Conservation (phyloP, 1,140 invertebrate species). For the Acromyrmex charruanus region DNA sequence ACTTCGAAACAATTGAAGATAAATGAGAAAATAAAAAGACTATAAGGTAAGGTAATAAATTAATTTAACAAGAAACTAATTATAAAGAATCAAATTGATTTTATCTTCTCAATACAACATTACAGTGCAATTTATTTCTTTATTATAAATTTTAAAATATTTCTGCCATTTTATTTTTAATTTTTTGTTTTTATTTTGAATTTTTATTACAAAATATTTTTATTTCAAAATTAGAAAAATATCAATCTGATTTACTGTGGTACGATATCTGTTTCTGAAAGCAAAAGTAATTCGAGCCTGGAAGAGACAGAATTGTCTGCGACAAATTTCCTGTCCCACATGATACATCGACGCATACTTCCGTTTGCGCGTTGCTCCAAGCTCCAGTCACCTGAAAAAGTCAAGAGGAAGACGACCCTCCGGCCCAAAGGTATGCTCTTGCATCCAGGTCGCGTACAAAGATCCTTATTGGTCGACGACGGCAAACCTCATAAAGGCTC, state of each 20-base stretch:
- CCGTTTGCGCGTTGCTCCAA: slow-evolving; percentile 4
- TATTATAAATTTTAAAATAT: neutral
- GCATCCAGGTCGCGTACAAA: slow-evolving; percentile 57
- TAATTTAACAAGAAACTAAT: neutral
- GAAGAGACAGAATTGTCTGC: slow-evolving; percentile 29
- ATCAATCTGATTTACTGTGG: neutral
- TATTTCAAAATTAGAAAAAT: neutral
- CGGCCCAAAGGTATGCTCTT: slow-evolving; percentile 20
- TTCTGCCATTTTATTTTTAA: neutral
- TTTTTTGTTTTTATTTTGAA: neutral
- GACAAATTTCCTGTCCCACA: slow-evolving; percentile 36
- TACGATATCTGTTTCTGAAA: slow-evolving; percentile 26
- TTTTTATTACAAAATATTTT: slow-evolving; percentile 1
- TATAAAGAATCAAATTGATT: neutral
- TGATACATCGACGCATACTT: slow-evolving; percentile 49
- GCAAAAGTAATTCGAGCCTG: slow-evolving; percentile 30
- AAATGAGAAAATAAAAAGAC: neutral
- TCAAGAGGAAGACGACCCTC: slow-evolving; percentile 32
- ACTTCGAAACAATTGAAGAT: neutral
- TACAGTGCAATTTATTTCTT: neutral
- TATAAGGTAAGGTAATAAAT: neutral
- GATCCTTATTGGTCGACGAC: slow-evolving; percentile 55
- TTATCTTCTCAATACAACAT: neutral
- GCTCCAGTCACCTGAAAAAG: slow-evolving; percentile 35
- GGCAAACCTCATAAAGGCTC: slow-evolving; percentile 38